These are phyloP conservation scores for Xenops minutus DNA, from an alignment of 2,797 vertebrate species.

Conservation along the genomic window DNA sequence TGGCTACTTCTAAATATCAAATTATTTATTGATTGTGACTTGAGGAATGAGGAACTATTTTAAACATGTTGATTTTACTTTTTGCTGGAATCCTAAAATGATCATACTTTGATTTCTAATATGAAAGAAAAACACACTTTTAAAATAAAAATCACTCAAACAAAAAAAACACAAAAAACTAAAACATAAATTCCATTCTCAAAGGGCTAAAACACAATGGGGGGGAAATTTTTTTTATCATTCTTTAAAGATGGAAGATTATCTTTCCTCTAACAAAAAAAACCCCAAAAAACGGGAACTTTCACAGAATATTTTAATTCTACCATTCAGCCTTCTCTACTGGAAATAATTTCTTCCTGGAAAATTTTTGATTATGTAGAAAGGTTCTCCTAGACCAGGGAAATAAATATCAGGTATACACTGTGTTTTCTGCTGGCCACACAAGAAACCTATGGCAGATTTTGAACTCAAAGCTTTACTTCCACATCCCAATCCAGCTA, in stretches of 20 bases:
- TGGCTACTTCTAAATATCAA: neutral
- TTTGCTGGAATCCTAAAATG: neutral
- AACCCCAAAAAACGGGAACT: neutral
- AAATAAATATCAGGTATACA: neutral
- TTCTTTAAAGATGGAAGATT: neutral
- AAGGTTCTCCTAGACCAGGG: neutral
- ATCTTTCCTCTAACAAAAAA: neutral
- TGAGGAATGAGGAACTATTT: neutral
- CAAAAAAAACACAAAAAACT: neutral
- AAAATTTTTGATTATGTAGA: neutral
- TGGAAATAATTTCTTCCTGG: neutral
- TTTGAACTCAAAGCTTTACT: neutral
- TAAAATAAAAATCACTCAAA: neutral
- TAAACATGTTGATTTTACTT: neutral
- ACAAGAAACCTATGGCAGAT: neutral
- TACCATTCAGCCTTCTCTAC: neutral
- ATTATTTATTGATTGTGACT: neutral
- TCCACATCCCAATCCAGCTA: fast-evolving
- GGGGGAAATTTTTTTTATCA: neutral
- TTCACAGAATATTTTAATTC: neutral
- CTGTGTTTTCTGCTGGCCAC: neutral
- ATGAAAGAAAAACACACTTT: neutral
- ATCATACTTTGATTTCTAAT: neutral
- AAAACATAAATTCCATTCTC: neutral
- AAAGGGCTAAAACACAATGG: neutral